Conservation (phyloP, 2,113 vertebrate genomes). For the Campylomormyrus tamandua region DNA sequence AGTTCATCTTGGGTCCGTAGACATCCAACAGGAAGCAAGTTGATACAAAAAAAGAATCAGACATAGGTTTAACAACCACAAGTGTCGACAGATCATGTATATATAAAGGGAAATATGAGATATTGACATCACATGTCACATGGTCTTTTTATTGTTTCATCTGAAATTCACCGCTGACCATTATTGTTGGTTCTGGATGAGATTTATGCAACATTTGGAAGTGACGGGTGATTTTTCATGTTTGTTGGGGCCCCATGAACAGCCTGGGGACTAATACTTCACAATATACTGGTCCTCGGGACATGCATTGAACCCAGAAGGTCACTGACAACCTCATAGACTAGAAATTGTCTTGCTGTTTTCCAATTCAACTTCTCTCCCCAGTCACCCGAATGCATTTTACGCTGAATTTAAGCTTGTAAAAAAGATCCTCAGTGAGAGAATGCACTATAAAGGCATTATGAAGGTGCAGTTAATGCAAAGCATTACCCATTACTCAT, state of each 20-base stretch:
- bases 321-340: neutral
- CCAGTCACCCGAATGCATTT: neutral
- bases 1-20: conserved; percentile 69
- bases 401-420: neutral
- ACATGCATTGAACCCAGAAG: neutral
- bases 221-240: neutral
- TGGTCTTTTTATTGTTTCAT: neutral
- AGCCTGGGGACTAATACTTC: neutral
- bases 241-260: neutral
- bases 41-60: neutral
- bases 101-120: neutral
- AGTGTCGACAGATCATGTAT: neutral
- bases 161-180: neutral
- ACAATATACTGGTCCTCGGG: neutral
- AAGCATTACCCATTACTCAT: neutral
- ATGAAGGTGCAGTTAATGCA: neutral
- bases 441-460: neutral
- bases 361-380: neutral
- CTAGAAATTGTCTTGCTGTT: neutral
- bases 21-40: neutral
- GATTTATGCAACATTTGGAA: neutral
- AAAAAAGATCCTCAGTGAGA: neutral
- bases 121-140: neutral
- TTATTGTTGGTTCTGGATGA: neutral
- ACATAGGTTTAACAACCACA: neutral